These are phyloP conservation scores for Cheumatopsyche charites DNA, from an alignment of 1,140 invertebrate species.

Conservation along the genomic window DNA sequence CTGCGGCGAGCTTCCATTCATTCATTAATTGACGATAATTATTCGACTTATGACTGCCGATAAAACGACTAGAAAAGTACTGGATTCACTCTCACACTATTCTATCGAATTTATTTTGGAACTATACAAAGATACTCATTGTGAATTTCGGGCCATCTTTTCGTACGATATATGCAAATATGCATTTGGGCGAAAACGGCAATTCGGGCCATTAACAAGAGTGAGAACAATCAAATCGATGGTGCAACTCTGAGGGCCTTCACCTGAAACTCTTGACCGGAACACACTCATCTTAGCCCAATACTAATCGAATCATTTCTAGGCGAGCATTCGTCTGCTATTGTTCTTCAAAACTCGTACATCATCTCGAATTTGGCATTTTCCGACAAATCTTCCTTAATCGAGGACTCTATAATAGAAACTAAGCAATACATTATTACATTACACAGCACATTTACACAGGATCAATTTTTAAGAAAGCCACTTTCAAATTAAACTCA, in stretches of 20 bases:
- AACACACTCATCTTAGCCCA: neutral
- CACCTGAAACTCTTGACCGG: conserved; percentile 38
- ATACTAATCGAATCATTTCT: conserved; percentile 27
- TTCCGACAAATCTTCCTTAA: too few relatives aligned
- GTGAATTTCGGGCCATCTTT: neutral
- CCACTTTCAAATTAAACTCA: too few relatives aligned
- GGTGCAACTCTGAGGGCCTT: conserved; percentile 34
- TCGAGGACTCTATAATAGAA: too few relatives aligned
- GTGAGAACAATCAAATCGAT: conserved; percentile 31
- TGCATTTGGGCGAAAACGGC: conserved; percentile 23
- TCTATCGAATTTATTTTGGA: too few relatives aligned
- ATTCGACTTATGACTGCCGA: neutral
- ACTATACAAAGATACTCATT: too few relatives aligned
- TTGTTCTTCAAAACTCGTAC: too few relatives aligned
- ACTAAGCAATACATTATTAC: too few relatives aligned
- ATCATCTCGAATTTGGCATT: too few relatives aligned
- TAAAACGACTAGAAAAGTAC: too few relatives aligned
- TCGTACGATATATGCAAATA: conserved; percentile 32
- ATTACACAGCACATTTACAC: too few relatives aligned
- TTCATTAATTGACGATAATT: neutral
- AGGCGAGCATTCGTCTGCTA: neutral
- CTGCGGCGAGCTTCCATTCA: neutral
- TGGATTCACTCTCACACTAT: too few relatives aligned
- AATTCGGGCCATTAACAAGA: conserved; percentile 26
- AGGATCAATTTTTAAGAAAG: too few relatives aligned